phyloP scores from a whole-genome alignment of 1,140 invertebrate genomes.

The Goniozus legneri region DNA sequence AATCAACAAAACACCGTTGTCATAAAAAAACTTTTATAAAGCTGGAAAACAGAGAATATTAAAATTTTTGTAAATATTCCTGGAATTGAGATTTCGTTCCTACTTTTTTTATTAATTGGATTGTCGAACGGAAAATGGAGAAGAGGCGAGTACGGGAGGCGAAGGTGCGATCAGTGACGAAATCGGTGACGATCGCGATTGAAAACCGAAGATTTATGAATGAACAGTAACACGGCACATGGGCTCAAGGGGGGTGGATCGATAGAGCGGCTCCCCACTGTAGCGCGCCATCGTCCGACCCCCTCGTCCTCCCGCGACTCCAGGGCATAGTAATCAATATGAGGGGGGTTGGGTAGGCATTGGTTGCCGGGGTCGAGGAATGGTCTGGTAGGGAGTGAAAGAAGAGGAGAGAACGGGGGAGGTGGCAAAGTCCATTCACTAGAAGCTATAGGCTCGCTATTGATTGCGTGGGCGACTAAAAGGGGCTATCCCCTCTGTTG shows the following conservation, averaged over 20 bases:
- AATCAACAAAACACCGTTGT: too few relatives aligned
- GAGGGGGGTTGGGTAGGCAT: slow-evolving; percentile 9
- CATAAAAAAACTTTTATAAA: too few relatives aligned
- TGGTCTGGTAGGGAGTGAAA: too few relatives aligned
- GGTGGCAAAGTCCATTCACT: slow-evolving; percentile 21
- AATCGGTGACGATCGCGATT: not conserved
- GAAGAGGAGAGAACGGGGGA: not conserved
- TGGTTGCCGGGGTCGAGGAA: too few relatives aligned
- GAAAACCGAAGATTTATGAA: slow-evolving; percentile 22
- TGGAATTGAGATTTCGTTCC: too few relatives aligned
- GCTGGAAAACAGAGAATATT: too few relatives aligned
- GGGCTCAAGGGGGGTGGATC: slow-evolving; percentile 20
- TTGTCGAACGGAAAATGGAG: too few relatives aligned
- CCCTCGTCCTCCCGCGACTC: not conserved
- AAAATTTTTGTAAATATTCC: too few relatives aligned
- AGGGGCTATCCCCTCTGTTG: slow-evolving; percentile 1
- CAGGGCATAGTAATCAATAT: slow-evolving; percentile 19
- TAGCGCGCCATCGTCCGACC: too few relatives aligned
- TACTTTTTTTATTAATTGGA: too few relatives aligned
- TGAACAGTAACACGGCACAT: slow-evolving; percentile 20
- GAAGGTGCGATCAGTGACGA: too few relatives aligned
- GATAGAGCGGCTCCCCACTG: slow-evolving; percentile 14
- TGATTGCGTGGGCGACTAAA: slow-evolving; percentile 18
- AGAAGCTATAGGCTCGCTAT: slow-evolving; percentile 16
- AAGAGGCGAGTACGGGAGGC: too few relatives aligned